phyloP scores from a whole-genome alignment of 2,888 invertebrate genomes.

The Agriopis leucophaearia region DNA sequence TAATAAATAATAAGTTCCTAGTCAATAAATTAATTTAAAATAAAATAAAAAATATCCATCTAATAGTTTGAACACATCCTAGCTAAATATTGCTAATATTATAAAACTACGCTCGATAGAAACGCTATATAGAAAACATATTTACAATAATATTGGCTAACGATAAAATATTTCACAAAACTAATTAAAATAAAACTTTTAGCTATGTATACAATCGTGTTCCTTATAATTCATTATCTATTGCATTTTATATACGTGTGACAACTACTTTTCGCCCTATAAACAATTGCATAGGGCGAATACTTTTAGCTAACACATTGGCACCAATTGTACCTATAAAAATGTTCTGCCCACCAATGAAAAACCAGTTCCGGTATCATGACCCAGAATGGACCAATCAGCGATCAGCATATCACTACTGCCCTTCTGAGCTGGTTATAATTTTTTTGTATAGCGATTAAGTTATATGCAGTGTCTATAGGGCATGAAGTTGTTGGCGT shows the following conservation, averaged over 20 bases:
- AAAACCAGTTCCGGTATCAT: neutral
- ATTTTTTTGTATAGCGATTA: neutral
- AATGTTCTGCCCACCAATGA: neutral
- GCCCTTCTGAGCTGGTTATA: neutral
- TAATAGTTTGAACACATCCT: constrained; percentile 83
- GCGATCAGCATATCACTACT: neutral
- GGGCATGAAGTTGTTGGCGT: neutral
- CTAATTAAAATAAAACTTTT: constrained; percentile 60
- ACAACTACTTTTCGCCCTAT: neutral
- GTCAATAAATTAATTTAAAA: constrained; percentile 80
- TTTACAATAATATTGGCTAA: constrained; percentile 75
- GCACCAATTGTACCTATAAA: neutral
- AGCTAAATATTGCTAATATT: constrained; percentile 82
- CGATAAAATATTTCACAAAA: constrained; percentile 60
- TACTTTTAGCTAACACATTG: neutral
- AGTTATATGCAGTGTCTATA: neutral
- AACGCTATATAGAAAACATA: constrained; percentile 73
- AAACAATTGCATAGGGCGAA: neutral
- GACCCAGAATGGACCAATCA: too few relatives aligned
- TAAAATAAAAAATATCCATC: constrained; percentile 71
- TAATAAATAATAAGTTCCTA: constrained; percentile 78
- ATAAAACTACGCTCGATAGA: constrained; percentile 72
- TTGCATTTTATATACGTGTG: constrained; percentile 43
- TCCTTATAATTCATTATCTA: constrained; percentile 61
- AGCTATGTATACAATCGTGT: constrained; percentile 62